Percentiles rank a stretch among this genome's conserved stretches.
These are phyloP conservation scores for Drosophila quasianomalipes DNA, from an alignment of 2,888 invertebrate genomes.

Conservation along the genomic window DNA sequence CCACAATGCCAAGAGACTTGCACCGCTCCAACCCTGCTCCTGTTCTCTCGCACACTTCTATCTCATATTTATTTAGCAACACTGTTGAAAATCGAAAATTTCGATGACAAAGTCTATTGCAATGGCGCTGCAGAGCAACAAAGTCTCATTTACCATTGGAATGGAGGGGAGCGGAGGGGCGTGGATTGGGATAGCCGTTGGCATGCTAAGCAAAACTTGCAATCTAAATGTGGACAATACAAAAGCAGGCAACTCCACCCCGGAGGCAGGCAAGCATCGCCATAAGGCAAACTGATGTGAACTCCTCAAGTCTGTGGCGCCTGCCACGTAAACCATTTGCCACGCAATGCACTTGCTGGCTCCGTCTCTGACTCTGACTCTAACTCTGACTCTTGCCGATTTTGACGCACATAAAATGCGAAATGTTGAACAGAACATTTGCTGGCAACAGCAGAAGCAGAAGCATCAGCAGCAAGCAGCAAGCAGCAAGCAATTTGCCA, in stretches of 20 bases:
- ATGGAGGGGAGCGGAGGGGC: background rate
- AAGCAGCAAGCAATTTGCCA: slow-evolving; percentile 76
- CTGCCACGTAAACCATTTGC: slow-evolving; percentile 80
- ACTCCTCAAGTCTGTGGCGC: slow-evolving; percentile 42
- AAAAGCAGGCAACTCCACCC: slow-evolving; percentile 1
- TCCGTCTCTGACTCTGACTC: slow-evolving; percentile 58
- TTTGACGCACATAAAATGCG: slow-evolving; percentile 80
- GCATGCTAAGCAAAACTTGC: slow-evolving; percentile 52
- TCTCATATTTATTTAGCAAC: slow-evolving; percentile 60
- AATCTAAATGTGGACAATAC: slow-evolving; percentile 48
- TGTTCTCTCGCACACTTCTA: background rate
- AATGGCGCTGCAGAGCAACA: slow-evolving; percentile 18
- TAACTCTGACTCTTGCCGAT: slow-evolving; percentile 57
- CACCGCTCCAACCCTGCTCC: background rate
- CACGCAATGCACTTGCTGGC: slow-evolving; percentile 79
- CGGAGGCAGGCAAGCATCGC: slow-evolving; percentile 10
- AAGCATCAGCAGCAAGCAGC: slow-evolving; percentile 32
- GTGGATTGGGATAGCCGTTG: background rate
- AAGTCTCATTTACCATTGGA: slow-evolving; percentile 26
- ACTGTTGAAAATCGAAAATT: slow-evolving; percentile 58
- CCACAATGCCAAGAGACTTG: slow-evolving; percentile 24
- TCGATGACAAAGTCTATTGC: slow-evolving; percentile 49
- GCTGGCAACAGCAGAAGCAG: slow-evolving; percentile 9
- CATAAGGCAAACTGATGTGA: slow-evolving; percentile 36
- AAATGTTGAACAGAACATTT: slow-evolving; percentile 32